Percentiles rank a stretch among this genome's conserved stretches.
Conservation (phyloP, 2,888 invertebrate species). For the Oligia fasciuncula region DNA sequence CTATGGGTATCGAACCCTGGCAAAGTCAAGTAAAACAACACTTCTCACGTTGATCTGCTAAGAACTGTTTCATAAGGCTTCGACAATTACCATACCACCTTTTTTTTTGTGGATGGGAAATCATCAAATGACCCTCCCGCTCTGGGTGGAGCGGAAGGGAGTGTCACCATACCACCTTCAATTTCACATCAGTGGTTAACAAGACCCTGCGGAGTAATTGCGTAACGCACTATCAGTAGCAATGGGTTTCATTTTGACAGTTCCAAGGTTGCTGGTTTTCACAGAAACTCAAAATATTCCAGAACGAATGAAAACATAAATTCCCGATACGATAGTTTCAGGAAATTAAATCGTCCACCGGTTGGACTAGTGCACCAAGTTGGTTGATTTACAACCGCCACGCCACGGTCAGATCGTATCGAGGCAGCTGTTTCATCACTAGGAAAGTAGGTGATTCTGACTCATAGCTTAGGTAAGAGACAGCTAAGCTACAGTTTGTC, state of each 20-base stretch:
- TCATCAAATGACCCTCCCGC: too few relatives aligned
- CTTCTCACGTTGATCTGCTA: not conserved
- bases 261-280: not conserved
- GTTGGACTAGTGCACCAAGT: conserved; percentile 1
- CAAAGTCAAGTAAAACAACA: not conserved
- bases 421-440: conserved; percentile 2
- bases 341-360: conserved; percentile 43
- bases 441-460: not conserved
- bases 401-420: conserved; percentile 23
- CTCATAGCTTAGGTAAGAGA: not conserved
- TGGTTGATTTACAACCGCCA: conserved; percentile 39
- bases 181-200: not conserved
- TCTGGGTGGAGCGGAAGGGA: too few relatives aligned
- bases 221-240: too few relatives aligned
- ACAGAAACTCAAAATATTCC: conserved; percentile 3
- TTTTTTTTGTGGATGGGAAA: too few relatives aligned
- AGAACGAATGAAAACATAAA: conserved; percentile 27
- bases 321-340: conserved; percentile 26
- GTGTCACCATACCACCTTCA: too few relatives aligned
- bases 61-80: not conserved
- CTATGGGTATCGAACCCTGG: too few relatives aligned
- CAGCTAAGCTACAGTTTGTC: not conserved
- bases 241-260: too few relatives aligned
- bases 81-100: not conserved
- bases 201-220: not conserved